These are phyloP conservation scores for Semotilus atromaculatus DNA, from an alignment of 2,797 vertebrate species.

Conservation along the genomic window DNA sequence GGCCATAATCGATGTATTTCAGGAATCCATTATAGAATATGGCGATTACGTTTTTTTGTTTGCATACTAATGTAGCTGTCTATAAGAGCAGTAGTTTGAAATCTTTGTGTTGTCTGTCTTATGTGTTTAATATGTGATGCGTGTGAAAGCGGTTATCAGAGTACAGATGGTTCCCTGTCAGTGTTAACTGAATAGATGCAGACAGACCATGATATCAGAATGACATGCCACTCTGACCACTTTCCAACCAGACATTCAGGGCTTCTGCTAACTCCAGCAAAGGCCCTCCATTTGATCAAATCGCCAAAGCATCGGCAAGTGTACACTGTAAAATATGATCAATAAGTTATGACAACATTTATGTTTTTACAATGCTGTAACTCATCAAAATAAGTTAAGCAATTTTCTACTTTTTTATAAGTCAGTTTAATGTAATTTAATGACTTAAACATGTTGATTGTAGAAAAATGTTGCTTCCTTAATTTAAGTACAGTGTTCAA, in stretches of 20 bases:
- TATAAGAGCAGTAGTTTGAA: not conserved
- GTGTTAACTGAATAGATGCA: constrained; percentile 51
- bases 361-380: too few relatives aligned
- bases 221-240: constrained; percentile 19
- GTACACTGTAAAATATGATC: too few relatives aligned
- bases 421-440: too few relatives aligned
- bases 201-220: constrained; percentile 42
- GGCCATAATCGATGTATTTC: constrained; percentile 49
- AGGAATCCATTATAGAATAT: constrained; percentile 45
- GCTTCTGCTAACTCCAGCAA: constrained; percentile 22
- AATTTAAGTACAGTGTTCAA: too few relatives aligned
- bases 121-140: constrained; percentile 13
- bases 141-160: constrained; percentile 5
- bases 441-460: too few relatives aligned
- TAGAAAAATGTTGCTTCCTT: too few relatives aligned
- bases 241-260: constrained; percentile 22
- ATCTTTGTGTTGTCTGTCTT: constrained; percentile 18
- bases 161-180: constrained; percentile 41
- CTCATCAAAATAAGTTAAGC: too few relatives aligned
- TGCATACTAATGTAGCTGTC: constrained; percentile 5
- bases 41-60: constrained; percentile 21
- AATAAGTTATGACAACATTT: too few relatives aligned
- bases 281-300: not conserved
- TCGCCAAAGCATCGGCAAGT: not conserved
- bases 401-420: too few relatives aligned